Conservation (phyloP, 2,113 vertebrate species). For the Hippolais icterina region DNA sequence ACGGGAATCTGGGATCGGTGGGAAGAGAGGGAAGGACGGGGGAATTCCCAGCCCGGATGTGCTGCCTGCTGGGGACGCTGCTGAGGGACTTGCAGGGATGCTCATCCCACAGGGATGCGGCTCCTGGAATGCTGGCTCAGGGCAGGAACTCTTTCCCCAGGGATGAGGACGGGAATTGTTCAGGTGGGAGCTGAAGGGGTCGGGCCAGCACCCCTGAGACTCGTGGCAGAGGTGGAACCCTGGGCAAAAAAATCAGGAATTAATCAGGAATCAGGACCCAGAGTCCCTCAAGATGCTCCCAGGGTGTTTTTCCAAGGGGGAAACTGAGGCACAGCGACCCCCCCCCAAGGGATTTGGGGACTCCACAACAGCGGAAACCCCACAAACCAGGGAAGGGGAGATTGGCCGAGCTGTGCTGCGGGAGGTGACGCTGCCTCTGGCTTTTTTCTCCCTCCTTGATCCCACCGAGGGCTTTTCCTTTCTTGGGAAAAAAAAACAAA, state of each 20-base stretch:
- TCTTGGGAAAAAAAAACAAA: neutral
- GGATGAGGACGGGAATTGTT: fast-evolving
- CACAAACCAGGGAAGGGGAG: neutral
- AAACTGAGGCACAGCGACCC: neutral
- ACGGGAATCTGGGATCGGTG: too few relatives aligned
- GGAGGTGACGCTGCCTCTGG: neutral
- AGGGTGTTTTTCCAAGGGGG: neutral
- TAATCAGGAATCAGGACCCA: fast-evolving
- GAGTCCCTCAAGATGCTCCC: neutral
- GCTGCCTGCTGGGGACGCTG: too few relatives aligned
- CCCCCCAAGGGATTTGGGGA: fast-evolving
- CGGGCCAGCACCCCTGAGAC: fast-evolving
- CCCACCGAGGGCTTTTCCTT: neutral
- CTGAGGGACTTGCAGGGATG: neutral
- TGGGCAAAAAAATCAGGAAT: neutral
- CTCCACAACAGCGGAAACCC: neutral
- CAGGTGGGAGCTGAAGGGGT: neutral
- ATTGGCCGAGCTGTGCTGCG: fast-evolving
- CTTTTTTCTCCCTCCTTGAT: neutral
- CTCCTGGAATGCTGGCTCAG: neutral
- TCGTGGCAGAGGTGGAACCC: fast-evolving
- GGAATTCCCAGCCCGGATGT: too few relatives aligned
- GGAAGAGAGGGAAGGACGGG: too few relatives aligned
- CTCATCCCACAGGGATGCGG: fast-evolving
- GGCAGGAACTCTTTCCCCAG: neutral